Conservation (phyloP, 2,113 vertebrate species). For the Atrichornis clamosus region DNA sequence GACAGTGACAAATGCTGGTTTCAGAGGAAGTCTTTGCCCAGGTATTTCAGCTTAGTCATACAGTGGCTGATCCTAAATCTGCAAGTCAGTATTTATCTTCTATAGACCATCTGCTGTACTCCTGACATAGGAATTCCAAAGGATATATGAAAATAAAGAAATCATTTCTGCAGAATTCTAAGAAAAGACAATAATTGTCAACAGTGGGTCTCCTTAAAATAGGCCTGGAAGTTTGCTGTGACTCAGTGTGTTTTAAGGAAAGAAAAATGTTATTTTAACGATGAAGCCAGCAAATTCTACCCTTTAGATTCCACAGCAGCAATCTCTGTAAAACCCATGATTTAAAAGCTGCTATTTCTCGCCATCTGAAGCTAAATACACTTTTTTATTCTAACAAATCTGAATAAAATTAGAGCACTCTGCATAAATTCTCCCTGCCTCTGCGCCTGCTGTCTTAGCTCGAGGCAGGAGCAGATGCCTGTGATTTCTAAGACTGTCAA, state of each 20-base stretch:
- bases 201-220: not conserved
- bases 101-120: not conserved
- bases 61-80: not conserved
- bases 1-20: not conserved
- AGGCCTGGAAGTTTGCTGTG: not conserved
- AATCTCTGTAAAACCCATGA: not conserved
- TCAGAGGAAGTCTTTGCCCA: not conserved
- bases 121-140: not conserved
- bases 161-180: not conserved
- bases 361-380: not conserved
- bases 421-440: slow-evolving; percentile 27
- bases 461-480: slow-evolving; percentile 27
- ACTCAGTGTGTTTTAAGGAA: not conserved
- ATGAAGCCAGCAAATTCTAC: not conserved
- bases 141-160: not conserved
- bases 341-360: slow-evolving; percentile 30
- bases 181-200: not conserved
- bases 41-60: not conserved
- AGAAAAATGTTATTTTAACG: not conserved
- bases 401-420: slow-evolving; percentile 30
- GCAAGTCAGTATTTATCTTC: not conserved
- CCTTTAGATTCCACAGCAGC: not conserved
- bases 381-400: not conserved
- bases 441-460: slow-evolving; percentile 37
- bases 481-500: not conserved